Evolutionary conservation across 2,113 vertebrate species (phyloP).

Genomic region (Siniperca knerii): DNA sequence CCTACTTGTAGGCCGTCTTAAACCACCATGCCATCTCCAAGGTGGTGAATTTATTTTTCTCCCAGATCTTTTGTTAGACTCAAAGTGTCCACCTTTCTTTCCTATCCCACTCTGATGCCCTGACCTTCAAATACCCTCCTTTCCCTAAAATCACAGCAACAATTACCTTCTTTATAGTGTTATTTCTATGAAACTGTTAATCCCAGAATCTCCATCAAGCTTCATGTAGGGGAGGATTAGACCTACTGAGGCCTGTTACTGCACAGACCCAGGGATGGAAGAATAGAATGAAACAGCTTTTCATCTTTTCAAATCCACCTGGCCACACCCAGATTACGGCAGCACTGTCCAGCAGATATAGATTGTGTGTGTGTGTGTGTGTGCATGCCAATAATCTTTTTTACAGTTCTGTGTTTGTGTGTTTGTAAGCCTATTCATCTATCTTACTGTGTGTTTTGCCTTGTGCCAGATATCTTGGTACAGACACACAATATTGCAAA

Average conservation of each 20-base stretch:
- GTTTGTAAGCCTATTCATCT: conserved; percentile 14
- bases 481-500: conserved; percentile 17
- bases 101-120: background rate
- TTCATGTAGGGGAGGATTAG: conserved; percentile 51
- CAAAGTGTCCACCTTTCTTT: background rate
- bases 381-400: conserved; percentile 12
- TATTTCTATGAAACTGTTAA: conserved; percentile 38
- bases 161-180: conserved; percentile 25
- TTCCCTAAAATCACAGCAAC: background rate
- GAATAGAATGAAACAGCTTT: conserved; percentile 25
- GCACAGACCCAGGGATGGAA: conserved; percentile 14
- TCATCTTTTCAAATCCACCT: conserved; percentile 56
- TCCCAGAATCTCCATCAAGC: conserved; percentile 56
- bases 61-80: background rate
- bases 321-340: conserved; percentile 37
- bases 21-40: background rate
- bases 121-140: conserved; percentile 35
- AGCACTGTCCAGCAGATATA: conserved; percentile 1
- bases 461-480: conserved; percentile 20
- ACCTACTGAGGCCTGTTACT: conserved; percentile 27
- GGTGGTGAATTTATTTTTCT: background rate
- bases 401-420: conserved; percentile 15
- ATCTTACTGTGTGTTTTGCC: conserved; percentile 4
- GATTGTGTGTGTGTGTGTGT: background rate
- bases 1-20: background rate